phyloP scores from a whole-genome alignment of 2,888 invertebrate genomes.

The Drosophila mulleri region DNA sequence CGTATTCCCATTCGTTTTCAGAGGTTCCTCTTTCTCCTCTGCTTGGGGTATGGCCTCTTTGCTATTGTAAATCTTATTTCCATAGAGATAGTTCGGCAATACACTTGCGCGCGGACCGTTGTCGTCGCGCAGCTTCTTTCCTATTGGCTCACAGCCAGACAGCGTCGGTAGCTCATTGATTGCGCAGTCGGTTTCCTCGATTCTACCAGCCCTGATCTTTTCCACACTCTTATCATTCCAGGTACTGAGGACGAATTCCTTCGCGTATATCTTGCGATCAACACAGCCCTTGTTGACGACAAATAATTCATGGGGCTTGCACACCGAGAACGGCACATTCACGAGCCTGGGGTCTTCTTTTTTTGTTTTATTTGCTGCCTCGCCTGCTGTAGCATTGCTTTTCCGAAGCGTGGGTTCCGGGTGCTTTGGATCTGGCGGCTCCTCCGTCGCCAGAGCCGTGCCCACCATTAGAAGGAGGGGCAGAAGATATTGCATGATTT shows the following conservation, averaged over 20 bases:
- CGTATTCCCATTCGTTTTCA: no score
- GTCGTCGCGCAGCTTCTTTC: neutral
- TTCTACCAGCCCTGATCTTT: neutral
- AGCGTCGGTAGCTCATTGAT: conserved; percentile 17
- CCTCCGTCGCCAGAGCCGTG: neutral
- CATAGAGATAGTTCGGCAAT: conserved; percentile 10
- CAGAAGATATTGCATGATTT: conserved; percentile 1
- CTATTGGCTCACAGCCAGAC: conserved; percentile 19
- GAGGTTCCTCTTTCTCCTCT: no score
- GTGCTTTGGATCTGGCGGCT: neutral
- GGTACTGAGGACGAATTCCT: neutral
- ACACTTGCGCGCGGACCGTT: neutral
- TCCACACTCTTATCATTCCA: conserved; percentile 13
- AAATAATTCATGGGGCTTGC: conserved; percentile 31
- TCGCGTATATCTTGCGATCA: conserved; percentile 17
- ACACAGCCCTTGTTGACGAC: conserved; percentile 39
- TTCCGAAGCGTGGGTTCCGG: neutral
- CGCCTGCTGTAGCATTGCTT: no score
- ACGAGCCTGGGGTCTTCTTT: neutral
- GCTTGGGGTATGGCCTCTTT: neutral
- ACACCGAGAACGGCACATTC: neutral
- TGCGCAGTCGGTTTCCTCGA: neutral
- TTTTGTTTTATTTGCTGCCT: no score
- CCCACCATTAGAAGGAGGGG: no score
- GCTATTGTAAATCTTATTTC: conserved; percentile 10